Evolutionary conservation across 2,888 invertebrate genomes (phyloP).

Genomic region (Pecten maximus): DNA sequence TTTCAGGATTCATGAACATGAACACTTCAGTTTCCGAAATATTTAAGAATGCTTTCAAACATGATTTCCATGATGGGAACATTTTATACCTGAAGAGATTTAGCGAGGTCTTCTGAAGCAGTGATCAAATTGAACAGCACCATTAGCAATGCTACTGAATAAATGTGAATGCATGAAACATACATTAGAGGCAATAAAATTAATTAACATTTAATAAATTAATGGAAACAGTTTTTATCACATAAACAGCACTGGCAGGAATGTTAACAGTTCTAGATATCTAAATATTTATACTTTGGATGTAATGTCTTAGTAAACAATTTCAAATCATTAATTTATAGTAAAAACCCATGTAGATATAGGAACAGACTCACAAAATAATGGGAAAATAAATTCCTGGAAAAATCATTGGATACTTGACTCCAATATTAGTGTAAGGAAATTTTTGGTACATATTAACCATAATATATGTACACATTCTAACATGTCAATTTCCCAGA

Average conservation of each 20-base stretch:
- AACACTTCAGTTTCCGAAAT: no score
- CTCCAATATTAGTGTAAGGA: no score
- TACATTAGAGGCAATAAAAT: not conserved
- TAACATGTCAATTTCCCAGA: no score
- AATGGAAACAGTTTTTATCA: not conserved
- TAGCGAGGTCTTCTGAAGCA: no score
- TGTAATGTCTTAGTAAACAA: not conserved
- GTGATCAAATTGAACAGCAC: not conserved
- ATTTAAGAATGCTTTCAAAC: no score
- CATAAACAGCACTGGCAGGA: not conserved
- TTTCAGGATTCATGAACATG: no score
- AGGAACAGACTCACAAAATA: not conserved
- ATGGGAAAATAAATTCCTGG: not conserved
- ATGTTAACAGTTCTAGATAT: not conserved
- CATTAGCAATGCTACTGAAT: slow-evolving; percentile 23
- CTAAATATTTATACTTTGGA: not conserved
- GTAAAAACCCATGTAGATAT: not conserved
- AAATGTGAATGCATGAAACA: not conserved
- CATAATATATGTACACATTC: no score
- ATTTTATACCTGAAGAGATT: no score
- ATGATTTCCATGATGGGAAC: no score
- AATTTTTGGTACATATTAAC: no score
- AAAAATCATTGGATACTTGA: not conserved
- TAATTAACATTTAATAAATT: not conserved
- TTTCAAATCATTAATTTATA: not conserved